Percentiles rank a stretch among this genome's conserved stretches.
Conservation (phyloP, 2,797 vertebrate genomes). For the Dermochelys coriacea region DNA sequence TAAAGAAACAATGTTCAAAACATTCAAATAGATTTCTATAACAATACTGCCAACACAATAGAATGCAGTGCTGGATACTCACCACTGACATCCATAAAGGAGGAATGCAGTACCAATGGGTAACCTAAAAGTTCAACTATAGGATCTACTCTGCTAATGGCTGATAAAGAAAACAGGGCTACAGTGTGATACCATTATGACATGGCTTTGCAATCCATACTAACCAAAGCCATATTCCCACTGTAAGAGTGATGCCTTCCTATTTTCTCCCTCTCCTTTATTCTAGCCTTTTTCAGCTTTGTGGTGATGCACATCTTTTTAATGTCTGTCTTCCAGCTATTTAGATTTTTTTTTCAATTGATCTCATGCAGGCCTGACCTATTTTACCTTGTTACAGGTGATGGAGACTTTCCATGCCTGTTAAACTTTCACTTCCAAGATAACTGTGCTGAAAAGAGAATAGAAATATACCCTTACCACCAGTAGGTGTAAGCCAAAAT, state of each 20-base stretch:
- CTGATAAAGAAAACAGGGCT: not conserved
- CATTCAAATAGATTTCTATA: not conserved
- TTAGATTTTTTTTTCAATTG: slow-evolving; percentile 43
- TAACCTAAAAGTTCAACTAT: not conserved
- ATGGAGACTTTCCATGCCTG: slow-evolving; percentile 25
- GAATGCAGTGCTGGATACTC: rapidly evolving
- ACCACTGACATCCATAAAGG: not conserved
- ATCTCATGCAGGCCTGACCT: slow-evolving; percentile 33
- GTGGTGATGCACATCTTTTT: not conserved
- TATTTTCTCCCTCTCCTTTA: not conserved
- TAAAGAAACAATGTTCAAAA: not conserved
- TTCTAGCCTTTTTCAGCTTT: slow-evolving; percentile 48
- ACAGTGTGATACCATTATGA: not conserved
- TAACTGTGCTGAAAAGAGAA: slow-evolving; percentile 10
- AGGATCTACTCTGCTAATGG: not conserved
- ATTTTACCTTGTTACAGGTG: slow-evolving; percentile 53
- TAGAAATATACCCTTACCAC: not conserved
- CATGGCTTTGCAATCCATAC: rapidly evolving
- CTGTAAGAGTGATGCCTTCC: slow-evolving; percentile 5
- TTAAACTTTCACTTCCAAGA: slow-evolving; percentile 59
- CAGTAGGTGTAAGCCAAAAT: not conserved
- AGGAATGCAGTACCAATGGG: not conserved
- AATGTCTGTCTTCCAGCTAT: slow-evolving; percentile 9
- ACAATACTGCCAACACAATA: not conserved
- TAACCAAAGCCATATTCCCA: not conserved